These are phyloP conservation scores for Hesperia comma DNA, from an alignment of 2,888 invertebrate species.

Conservation along the genomic window DNA sequence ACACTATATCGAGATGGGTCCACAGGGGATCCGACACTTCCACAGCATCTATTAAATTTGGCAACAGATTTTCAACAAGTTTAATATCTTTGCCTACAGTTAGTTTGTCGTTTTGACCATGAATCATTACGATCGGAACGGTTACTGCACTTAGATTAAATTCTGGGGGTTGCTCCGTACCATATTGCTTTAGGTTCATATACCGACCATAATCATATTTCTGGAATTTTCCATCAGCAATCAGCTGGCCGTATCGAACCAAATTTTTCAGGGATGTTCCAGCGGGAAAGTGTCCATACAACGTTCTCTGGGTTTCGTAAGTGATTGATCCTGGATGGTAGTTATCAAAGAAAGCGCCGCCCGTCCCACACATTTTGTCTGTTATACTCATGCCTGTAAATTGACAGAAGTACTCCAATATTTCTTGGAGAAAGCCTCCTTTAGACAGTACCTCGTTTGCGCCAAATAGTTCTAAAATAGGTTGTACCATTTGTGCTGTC, in stretches of 20 bases:
- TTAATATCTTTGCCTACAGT: slow-evolving; percentile 1
- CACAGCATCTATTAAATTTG: not conserved
- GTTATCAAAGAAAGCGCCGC: not conserved
- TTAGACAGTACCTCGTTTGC: slow-evolving; percentile 8
- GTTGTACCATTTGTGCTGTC: not conserved
- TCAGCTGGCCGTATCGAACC: slow-evolving; percentile 15
- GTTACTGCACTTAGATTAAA: slow-evolving; percentile 6
- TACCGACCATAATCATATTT: slow-evolving; percentile 17
- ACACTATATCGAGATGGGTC: slow-evolving; percentile 1
- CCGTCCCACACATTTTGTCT: slow-evolving; percentile 4
- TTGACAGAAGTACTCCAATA: slow-evolving; percentile 12
- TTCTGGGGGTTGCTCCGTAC: slow-evolving; percentile 5
- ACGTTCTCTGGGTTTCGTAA: slow-evolving; percentile 6
- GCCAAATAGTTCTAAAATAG: not conserved
- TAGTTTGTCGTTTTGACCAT: not conserved
- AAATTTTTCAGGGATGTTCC: slow-evolving; percentile 17
- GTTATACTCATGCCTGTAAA: not conserved
- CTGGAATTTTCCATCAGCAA: slow-evolving; percentile 16
- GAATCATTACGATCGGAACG: slow-evolving; percentile 1
- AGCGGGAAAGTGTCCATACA: slow-evolving; percentile 20
- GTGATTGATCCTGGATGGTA: slow-evolving; percentile 18
- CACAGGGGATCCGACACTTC: not conserved
- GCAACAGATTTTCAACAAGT: not conserved
- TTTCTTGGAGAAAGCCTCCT: slow-evolving; percentile 9
- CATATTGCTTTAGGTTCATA: slow-evolving; percentile 2